A percentile compares a stretch with the other conserved stretches of the same genome.
Evolutionary conservation across 2,113 vertebrate genomes (phyloP).

Genomic region (Protobothrops mucrosquamatus): DNA sequence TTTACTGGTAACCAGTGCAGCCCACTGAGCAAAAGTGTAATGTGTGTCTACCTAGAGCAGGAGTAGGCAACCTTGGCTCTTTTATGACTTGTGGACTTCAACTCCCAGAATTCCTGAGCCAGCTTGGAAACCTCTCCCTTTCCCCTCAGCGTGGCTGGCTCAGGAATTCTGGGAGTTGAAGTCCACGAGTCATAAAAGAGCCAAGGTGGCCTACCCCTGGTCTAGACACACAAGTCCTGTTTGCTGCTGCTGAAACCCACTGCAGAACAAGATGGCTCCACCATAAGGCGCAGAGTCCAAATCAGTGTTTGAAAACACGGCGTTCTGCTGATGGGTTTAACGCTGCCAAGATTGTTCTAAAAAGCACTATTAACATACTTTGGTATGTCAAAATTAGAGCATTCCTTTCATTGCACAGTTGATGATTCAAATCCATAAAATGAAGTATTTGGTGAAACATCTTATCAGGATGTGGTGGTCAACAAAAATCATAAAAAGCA

Average conservation of each 20-base stretch:
- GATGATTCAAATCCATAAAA: background rate
- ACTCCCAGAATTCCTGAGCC: no score
- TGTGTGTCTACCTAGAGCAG: no score
- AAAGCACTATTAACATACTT: background rate
- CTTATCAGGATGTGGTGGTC: slow-evolving; percentile 14
- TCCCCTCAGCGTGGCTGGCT: no score
- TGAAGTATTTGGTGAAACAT: background rate
- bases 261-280: background rate
- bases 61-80: no score
- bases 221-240: background rate
- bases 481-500: background rate
- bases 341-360: background rate
- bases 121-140: no score
- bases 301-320: background rate
- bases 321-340: background rate
- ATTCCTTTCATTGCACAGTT: background rate
- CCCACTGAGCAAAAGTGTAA: no score
- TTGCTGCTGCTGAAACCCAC: background rate
- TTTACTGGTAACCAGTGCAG: no score
- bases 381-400: background rate
- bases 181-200: no score
- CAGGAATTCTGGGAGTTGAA: no score
- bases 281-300: background rate
- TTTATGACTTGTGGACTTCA: no score
- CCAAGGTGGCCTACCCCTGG: no score